Conservation (phyloP, 2,797 vertebrate species). For the Myotis daubentonii region DNA sequence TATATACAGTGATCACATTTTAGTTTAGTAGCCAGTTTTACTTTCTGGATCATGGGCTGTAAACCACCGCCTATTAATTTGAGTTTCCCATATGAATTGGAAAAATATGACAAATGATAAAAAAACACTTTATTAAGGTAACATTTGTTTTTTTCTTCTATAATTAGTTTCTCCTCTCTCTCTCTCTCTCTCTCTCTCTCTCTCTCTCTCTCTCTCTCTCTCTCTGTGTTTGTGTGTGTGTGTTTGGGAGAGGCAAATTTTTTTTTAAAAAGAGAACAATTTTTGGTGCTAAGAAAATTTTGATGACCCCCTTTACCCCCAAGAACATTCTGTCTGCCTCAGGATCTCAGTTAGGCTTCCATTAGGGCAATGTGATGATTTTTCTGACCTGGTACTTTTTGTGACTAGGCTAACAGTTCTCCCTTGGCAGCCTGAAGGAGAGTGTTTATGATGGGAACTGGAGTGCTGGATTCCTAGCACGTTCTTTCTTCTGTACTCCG, state of each 20-base stretch:
- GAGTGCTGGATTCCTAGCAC: not conserved
- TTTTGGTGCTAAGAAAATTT: constrained; percentile 65
- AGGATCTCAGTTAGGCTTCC: not conserved
- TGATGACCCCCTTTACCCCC: constrained; percentile 29
- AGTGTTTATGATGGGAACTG: not conserved
- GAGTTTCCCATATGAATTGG: constrained; percentile 41
- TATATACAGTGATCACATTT: constrained; percentile 57
- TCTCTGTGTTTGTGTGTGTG: not conserved
- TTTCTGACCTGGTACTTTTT: constrained; percentile 56
- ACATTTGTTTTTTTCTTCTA: constrained; percentile 39
- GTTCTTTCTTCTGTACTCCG: constrained; percentile 15
- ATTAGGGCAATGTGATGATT: constrained; percentile 28
- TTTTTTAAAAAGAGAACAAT: constrained; percentile 45
- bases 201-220: constrained; percentile 16
- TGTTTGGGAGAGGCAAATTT: not conserved
- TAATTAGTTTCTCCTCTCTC: constrained; percentile 21
- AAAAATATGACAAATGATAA: constrained; percentile 47
- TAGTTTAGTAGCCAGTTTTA: constrained; percentile 59
- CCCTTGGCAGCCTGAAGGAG: not conserved
- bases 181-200: constrained; percentile 18
- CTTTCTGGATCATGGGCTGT: constrained; percentile 46
- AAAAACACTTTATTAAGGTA: constrained; percentile 65
- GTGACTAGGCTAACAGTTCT: constrained; percentile 4
- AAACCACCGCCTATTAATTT: constrained; percentile 55
- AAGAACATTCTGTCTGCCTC: constrained; percentile 14